phyloP scores from a whole-genome alignment of 2,113 vertebrate genomes.

The Colinus virginianus region DNA sequence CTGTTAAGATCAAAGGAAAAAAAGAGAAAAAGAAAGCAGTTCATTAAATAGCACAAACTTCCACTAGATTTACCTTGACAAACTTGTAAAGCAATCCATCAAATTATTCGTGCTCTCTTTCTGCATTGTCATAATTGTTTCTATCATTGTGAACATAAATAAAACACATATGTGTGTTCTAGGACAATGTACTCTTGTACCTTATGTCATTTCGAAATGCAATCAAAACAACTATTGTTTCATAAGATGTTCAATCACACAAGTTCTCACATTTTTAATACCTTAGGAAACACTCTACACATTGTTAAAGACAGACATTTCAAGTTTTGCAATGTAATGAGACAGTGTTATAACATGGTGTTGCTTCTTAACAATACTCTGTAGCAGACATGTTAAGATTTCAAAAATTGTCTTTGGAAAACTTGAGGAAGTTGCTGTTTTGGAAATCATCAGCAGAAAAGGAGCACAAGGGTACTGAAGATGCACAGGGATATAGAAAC shows the following conservation, averaged over 20 bases:
- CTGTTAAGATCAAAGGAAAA: slow-evolving; percentile 21
- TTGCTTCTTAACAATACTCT: not conserved
- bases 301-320: not conserved
- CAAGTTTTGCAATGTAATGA: not conserved
- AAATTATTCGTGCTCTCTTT: not conserved
- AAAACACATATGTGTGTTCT: not conserved
- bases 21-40: not conserved
- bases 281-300: not conserved
- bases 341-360: not conserved
- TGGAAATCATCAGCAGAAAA: not conserved
- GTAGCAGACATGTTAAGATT: not conserved
- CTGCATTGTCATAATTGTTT: not conserved
- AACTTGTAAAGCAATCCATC: not conserved
- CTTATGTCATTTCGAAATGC: slow-evolving; percentile 19
- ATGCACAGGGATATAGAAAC: not conserved
- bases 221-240: not conserved
- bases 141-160: not conserved
- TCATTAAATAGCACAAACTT: slow-evolving; percentile 21
- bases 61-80: not conserved
- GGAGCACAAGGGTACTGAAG: not conserved
- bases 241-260: not conserved
- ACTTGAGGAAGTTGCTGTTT: not conserved
- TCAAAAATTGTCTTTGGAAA: slow-evolving; percentile 1
- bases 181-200: not conserved
- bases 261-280: not conserved